Conservation (phyloP, 2,113 vertebrate species). For the Hydrolagus affinis region DNA sequence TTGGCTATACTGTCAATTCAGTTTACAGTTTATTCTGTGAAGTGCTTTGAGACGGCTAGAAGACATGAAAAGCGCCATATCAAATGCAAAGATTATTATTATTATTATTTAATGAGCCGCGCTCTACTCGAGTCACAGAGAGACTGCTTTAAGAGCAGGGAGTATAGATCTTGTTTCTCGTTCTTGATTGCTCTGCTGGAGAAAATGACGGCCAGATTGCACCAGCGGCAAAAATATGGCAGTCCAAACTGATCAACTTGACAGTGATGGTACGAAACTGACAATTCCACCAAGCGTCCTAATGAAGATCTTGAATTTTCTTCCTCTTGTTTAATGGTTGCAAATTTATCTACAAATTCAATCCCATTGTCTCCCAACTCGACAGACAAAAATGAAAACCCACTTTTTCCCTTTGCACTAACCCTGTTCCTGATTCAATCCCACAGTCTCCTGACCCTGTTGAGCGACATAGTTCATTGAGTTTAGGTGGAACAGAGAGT, state of each 20-base stretch:
- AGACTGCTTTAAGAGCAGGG: no score
- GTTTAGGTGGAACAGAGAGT: constrained; percentile 66
- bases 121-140: no score
- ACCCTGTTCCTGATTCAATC: constrained; percentile 43
- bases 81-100: no score
- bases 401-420: constrained; percentile 36
- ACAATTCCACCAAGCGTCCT: background rate
- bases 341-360: constrained; percentile 22
- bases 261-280: no score
- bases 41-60: no score
- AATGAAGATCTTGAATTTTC: background rate
- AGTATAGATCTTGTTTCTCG: no score
- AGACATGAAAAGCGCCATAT: no score
- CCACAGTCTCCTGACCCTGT: constrained; percentile 49
- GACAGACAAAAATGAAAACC: background rate
- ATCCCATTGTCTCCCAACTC: background rate
- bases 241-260: background rate
- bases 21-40: no score
- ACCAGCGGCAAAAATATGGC: background rate
- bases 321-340: background rate
- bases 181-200: no score
- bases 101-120: no score
- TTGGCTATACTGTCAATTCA: no score
- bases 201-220: background rate
- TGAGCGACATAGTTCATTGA: constrained; percentile 61